Evolutionary conservation across 2,113 vertebrate species (phyloP), one percentile per base, ranked within the genome.

Genomic region (Elanus axillaris): DNA sequence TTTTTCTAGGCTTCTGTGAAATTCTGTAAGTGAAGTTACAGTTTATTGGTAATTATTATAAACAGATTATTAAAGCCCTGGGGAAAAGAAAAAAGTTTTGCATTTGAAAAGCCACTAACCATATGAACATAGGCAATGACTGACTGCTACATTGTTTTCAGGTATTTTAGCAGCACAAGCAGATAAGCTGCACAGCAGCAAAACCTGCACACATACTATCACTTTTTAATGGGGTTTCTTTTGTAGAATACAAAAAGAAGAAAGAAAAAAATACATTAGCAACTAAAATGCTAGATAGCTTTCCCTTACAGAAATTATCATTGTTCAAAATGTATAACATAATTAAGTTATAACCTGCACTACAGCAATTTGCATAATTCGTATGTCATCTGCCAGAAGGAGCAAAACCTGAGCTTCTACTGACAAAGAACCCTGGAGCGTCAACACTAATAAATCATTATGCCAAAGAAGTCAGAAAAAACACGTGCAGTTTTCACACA

Each of bases 301-400:
- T 94, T 95, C 69, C 77, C 85, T 94, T 76, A 92, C 87, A 96
- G 86, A 97, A 97, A 91, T 69, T 38, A 96, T 86, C 77, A 85
- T 52, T 93, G 78, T 92, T 97, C 84, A 90, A 75, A 67, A 93
- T 88, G 86, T 86, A 76, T 50, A 68, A n/a, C 56, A 50, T 94
- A 97, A 97, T 97, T 96, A 97, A 96, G 90, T 97, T 97, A 97
- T 77, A 84, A 92, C 31, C 64, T 60, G 87, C 85, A 97, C 75
- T 93, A 84, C 4, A 82, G 55, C 48, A 32, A 93, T 97, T 98
- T 97, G 91, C 95, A 96, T 98, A 96, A 98, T 98, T 94, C 89
- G 80, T 78, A 95, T 96, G 97, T 98, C 96, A 97, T 97, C 96
- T 97, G 95, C 97, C 97, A 97, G 96, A 96, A 96, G 92, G 88